Evolutionary conservation across 23 tunicate genomes (phyloP).

Genomic region (Clavelina lepadiformis): DNA sequence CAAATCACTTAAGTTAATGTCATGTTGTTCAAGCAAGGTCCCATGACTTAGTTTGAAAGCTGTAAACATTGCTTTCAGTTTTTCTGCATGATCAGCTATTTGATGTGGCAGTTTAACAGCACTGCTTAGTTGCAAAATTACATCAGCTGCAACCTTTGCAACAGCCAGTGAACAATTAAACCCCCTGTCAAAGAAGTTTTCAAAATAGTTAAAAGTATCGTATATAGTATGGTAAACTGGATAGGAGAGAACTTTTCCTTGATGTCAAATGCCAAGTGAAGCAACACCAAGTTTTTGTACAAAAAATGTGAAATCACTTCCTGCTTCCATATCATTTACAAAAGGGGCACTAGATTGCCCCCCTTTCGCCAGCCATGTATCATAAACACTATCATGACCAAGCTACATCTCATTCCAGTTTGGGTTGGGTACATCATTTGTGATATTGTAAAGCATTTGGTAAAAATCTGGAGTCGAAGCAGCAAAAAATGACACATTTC

Average conservation of each 20-base stretch:
- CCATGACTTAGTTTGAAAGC: slow-evolving; percentile 17
- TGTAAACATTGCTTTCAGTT: slow-evolving; percentile 29
- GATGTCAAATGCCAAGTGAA: slow-evolving; percentile 29
- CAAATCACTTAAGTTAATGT: slow-evolving; percentile 29
- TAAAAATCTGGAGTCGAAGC: slow-evolving; percentile 22
- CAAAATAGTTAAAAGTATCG: slow-evolving; percentile 80
- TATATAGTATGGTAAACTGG: slow-evolving; percentile 82
- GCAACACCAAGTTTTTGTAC: slow-evolving; percentile 49
- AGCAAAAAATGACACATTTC: slow-evolving; percentile 37
- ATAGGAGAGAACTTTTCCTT: too few species aligned
- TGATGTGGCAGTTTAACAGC: slow-evolving; percentile 31
- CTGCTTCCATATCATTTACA: slow-evolving; percentile 47
- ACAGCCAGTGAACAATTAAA: slow-evolving; percentile 55
- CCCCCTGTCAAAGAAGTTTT: slow-evolving; percentile 55
- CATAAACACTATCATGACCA: neutral
- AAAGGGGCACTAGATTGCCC: slow-evolving; percentile 12
- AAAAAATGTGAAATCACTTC: slow-evolving; percentile 30
- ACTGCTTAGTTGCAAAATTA: slow-evolving; percentile 23
- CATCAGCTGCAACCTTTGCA: slow-evolving; percentile 49
- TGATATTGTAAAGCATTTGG: neutral
- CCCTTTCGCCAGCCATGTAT: slow-evolving; percentile 2
- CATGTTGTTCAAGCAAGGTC: slow-evolving; percentile 8
- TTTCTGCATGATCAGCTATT: slow-evolving; percentile 39
- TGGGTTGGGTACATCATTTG: slow-evolving; percentile 28
- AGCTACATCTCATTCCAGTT: slow-evolving; percentile 5